A percentile compares a stretch with the other conserved stretches of the same genome.
These are phyloP conservation scores for Panulirus ornatus DNA, from an alignment of 1,140 invertebrate species.

Conservation along the genomic window DNA sequence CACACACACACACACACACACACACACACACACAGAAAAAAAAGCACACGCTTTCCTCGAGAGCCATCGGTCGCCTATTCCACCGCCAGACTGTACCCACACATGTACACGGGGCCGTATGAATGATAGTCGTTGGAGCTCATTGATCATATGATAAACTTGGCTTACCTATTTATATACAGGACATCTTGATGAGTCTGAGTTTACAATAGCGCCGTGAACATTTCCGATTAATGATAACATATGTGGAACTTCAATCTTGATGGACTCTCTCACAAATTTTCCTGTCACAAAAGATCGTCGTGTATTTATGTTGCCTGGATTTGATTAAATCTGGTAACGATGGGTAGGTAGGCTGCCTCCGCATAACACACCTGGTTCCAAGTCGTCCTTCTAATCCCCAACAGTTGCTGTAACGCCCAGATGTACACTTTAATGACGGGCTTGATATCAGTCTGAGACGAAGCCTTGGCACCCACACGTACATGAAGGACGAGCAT, in stretches of 20 bases:
- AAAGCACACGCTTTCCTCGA: not conserved
- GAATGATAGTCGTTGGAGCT: not conserved
- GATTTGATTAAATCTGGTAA: not conserved
- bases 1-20: constrained; percentile 19
- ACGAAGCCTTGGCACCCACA: not conserved
- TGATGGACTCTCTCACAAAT: not conserved
- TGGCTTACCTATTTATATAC: constrained; percentile 5
- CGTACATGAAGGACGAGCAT: not conserved
- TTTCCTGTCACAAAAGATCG: not conserved
- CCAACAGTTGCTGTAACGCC: constrained; percentile 1
- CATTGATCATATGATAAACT: no score
- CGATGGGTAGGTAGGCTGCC: not conserved
- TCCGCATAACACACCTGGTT: not conserved
- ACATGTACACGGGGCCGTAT: not conserved
- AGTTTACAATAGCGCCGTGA: not conserved
- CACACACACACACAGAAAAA: constrained; percentile 12
- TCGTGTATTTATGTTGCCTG: not conserved
- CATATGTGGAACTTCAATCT: no score
- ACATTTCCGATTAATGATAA: not conserved
- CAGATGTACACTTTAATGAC: not conserved
- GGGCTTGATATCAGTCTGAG: not conserved
- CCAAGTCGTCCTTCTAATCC: not conserved
- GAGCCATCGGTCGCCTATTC: not conserved
- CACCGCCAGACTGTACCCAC: not conserved
- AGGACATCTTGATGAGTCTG: constrained; percentile 2